Conservation (phyloP, 2,888 invertebrate species). For the Pegoplata infirma region DNA sequence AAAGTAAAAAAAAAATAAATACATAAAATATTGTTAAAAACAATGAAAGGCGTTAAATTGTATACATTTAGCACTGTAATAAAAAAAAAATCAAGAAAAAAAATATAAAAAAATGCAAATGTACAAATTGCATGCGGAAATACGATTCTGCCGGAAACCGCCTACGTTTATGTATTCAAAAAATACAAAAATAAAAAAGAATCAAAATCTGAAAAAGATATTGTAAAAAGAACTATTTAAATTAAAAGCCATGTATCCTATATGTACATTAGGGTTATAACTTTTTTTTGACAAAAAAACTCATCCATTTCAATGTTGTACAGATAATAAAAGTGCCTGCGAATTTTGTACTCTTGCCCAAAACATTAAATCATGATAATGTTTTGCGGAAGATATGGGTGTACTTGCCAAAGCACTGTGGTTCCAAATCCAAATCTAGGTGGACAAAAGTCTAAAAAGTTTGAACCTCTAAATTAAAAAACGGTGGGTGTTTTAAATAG, state of each 20-base stretch:
- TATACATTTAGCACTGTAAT: constrained; percentile 37
- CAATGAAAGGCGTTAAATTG: constrained; percentile 57
- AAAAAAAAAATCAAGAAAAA: constrained; percentile 1
- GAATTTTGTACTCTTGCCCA: too few relatives aligned
- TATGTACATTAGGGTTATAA: too few relatives aligned
- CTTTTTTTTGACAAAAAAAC: too few relatives aligned
- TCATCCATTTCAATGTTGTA: too few relatives aligned
- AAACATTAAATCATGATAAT: too few relatives aligned
- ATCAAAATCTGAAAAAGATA: neutral
- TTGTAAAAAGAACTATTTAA: neutral
- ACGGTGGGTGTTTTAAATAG: too few relatives aligned
- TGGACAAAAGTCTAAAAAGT: too few relatives aligned
- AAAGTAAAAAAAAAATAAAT: neutral
- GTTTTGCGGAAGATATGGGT: too few relatives aligned
- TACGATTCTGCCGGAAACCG: constrained; percentile 65
- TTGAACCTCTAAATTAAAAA: too few relatives aligned
- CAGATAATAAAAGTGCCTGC: too few relatives aligned
- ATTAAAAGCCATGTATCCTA: neutral
- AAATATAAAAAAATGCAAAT: constrained; percentile 63
- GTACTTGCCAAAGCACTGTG: too few relatives aligned
- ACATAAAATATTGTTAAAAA: constrained; percentile 12
- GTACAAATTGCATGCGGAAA: constrained; percentile 74
- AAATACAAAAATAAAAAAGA: neutral
- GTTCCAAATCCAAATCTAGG: too few relatives aligned
- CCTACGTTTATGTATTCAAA: constrained; percentile 33